Evolutionary conservation across 2,888 invertebrate species (phyloP), one percentile per base, ranked within the genome.

Genomic region (Melikaiella ostensackeni): DNA sequence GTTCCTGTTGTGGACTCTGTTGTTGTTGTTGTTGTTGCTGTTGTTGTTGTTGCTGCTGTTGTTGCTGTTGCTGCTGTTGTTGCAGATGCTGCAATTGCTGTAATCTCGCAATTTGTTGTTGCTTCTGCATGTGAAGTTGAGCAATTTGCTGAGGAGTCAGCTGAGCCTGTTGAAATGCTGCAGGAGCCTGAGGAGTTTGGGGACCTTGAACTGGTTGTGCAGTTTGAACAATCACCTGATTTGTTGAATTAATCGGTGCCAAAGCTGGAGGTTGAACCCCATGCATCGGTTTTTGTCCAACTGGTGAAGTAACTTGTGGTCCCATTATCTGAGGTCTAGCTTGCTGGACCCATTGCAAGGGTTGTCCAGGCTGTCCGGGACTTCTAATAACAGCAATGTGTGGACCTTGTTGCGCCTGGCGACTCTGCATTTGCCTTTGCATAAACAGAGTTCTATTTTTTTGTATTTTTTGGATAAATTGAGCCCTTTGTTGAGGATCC

Each of bases 401-500:
- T 0, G 93, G 92, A 0, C 94, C 92, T 88, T 92, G 94, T 83
- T 93, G 92, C 1, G 92, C 93, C 85, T 94, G 92, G 79, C 94
- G 93, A 30, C 91, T 93, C 78, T 92, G 94, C 92, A 93, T 93
- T 87, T 93, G 93, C 62, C 93, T 92, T 61, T 94, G 93, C 74
- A 94, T 85, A 75, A 93, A 86, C 83, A 94, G 86, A 42, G 93
- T 93, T 66, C 94, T 92, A 75, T 94, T 94, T 80, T 94, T 94
- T 89, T 96, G 95, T 80, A 96, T 92, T 89, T 96, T 96, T 16
- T 96, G 95, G 7, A 97, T 95, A 84, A 97, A 97, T 90, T 96
- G 93, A 1, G 96, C 95, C 59, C 96, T 93, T 86, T 96, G 96
- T 81, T 96, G 94, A 0, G 96, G 96, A 86, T 96, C 96, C 94